Conservation (phyloP, 2,888 invertebrate species). For the Thecophora atra region DNA sequence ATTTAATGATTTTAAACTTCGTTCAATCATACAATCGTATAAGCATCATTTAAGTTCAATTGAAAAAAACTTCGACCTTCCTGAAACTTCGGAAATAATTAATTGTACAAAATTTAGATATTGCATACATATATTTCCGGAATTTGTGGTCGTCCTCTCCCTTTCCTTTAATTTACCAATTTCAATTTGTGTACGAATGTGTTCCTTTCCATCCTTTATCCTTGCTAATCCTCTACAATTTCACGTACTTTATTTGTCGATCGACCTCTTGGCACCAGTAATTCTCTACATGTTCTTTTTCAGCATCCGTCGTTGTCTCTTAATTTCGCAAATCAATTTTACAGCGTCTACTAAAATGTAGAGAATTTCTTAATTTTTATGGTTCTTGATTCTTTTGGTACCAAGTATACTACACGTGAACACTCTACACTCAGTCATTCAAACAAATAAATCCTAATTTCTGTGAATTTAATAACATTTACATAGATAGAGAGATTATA, state of each 20-base stretch:
- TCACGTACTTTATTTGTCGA: slow-evolving; percentile 18
- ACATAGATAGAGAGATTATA: too few relatives aligned
- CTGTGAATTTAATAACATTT: too few relatives aligned
- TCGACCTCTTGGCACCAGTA: slow-evolving; percentile 25
- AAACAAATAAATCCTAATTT: too few relatives aligned
- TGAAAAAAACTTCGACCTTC: too few relatives aligned
- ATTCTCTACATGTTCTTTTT: slow-evolving; percentile 23
- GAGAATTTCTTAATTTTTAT: slow-evolving; percentile 35
- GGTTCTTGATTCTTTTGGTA: slow-evolving; percentile 10
- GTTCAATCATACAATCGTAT: too few relatives aligned
- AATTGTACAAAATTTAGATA: too few relatives aligned
- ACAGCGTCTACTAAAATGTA: slow-evolving; percentile 4
- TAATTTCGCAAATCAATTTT: slow-evolving; percentile 19
- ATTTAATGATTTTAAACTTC: too few relatives aligned
- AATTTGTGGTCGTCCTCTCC: background rate
- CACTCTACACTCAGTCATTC: too few relatives aligned
- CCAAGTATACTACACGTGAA: too few relatives aligned
- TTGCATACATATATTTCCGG: too few relatives aligned
- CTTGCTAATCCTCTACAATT: background rate
- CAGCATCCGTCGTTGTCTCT: slow-evolving; percentile 20
- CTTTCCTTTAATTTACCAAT: background rate
- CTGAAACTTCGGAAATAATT: too few relatives aligned
- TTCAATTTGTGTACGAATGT: slow-evolving; percentile 18
- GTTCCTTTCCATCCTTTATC: background rate
- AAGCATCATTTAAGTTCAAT: too few relatives aligned